phyloP scores from a whole-genome alignment of 2,113 vertebrate species.

The Macrotus californicus region DNA sequence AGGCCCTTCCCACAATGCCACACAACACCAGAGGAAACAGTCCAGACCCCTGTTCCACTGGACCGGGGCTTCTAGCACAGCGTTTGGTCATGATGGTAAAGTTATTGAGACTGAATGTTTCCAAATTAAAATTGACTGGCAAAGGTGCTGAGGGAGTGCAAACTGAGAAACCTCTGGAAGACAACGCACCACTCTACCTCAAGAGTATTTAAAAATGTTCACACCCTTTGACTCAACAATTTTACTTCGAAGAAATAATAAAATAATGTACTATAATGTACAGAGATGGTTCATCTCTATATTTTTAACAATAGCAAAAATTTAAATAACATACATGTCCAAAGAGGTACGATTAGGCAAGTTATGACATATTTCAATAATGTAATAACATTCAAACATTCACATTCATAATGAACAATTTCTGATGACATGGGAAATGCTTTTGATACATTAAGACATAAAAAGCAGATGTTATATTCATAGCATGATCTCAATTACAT shows the following conservation, averaged over 20 bases:
- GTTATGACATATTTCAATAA: constrained; percentile 11
- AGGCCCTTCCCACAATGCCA: neutral
- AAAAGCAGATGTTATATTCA: constrained; percentile 6
- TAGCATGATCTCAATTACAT: constrained; percentile 10
- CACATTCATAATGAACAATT: neutral
- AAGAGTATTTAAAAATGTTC: neutral
- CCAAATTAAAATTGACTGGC: neutral
- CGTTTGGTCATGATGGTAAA: neutral
- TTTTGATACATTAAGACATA: constrained; percentile 21
- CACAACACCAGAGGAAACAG: too few relatives aligned
- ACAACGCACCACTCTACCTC: neutral
- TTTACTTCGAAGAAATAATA: constrained; percentile 1
- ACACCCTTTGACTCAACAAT: neutral
- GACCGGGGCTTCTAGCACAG: neutral
- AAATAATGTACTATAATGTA: neutral
- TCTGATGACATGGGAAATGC: constrained; percentile 5
- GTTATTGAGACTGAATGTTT: neutral
- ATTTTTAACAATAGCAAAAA: constrained; percentile 11
- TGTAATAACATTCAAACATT: neutral
- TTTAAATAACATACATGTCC: neutral
- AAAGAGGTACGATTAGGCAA: constrained; percentile 9
- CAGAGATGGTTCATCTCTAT: neutral
- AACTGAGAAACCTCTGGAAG: neutral
- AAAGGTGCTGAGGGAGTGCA: neutral
- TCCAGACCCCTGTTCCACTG: neutral